These are phyloP conservation scores for Protonemura montana DNA, from an alignment of 2,888 invertebrate genomes.

Conservation along the genomic window DNA sequence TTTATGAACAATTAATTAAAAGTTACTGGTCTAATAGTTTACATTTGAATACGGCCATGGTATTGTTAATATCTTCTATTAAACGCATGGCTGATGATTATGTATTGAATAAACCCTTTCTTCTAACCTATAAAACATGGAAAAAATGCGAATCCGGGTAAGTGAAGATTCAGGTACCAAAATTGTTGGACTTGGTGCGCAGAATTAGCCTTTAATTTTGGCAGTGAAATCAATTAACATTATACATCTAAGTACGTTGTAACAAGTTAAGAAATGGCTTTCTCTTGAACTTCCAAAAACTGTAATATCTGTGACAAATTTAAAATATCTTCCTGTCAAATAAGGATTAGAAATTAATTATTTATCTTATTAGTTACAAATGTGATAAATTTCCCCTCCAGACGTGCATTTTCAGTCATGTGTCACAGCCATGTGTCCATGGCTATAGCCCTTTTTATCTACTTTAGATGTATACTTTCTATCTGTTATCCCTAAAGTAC, in stretches of 20 bases:
- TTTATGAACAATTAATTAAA: slow-evolving; percentile 12
- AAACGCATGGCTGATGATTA: not conserved
- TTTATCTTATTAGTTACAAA: not conserved
- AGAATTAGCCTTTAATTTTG: not conserved
- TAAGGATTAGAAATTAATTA: not conserved
- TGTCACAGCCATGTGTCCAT: no score
- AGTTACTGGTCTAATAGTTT: not conserved
- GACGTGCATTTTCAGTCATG: no score
- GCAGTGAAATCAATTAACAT: not conserved
- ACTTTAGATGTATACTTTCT: no score
- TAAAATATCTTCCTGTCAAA: not conserved
- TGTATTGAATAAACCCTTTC: not conserved
- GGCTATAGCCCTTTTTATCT: no score
- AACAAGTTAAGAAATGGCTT: not conserved
- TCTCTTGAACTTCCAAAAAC: not conserved
- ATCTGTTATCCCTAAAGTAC: no score
- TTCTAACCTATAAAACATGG: not conserved
- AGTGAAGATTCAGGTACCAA: no score
- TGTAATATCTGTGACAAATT: not conserved
- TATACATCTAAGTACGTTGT: not conserved
- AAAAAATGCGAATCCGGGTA: not conserved
- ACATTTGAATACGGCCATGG: not conserved
- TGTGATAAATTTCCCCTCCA: no score
- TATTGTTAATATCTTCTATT: not conserved
- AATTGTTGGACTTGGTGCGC: not conserved